Conservation (phyloP, 2,797 vertebrate species). For the Mico argentatus region DNA sequence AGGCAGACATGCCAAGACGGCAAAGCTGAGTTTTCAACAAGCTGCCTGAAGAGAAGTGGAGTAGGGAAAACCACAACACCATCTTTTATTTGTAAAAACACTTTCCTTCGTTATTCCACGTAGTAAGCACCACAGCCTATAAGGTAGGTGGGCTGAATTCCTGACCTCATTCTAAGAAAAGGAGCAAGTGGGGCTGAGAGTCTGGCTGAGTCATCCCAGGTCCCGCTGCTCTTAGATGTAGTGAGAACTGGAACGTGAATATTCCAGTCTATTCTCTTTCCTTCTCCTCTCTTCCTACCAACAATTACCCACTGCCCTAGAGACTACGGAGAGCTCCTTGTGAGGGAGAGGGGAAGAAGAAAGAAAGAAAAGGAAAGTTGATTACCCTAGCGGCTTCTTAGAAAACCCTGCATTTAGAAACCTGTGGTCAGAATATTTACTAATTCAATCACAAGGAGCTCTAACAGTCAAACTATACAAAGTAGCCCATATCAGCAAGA, state of each 20-base stretch:
- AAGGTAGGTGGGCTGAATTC: background rate
- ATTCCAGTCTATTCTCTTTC: background rate
- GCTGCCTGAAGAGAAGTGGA: background rate
- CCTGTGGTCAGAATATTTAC: background rate
- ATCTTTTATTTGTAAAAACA: background rate
- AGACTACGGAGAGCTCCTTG: accelerated
- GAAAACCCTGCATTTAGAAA: background rate
- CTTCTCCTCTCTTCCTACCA: background rate
- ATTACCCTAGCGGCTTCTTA: background rate
- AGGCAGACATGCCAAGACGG: background rate
- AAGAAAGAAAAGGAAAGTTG: background rate
- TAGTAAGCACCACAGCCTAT: no score
- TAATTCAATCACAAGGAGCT: background rate
- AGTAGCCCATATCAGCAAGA: background rate
- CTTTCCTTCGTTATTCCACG: background rate
- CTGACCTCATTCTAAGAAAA: background rate
- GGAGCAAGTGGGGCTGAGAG: background rate
- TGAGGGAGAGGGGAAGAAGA: background rate
- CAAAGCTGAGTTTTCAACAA: background rate
- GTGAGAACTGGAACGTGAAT: background rate
- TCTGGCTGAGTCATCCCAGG: background rate
- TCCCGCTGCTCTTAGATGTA: background rate
- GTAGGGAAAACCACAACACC: background rate
- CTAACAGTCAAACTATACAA: background rate
- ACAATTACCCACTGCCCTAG: accelerated